These are phyloP conservation scores for Artemia sinica DNA, from an alignment of 2,888 invertebrate genomes.

Conservation along the genomic window DNA sequence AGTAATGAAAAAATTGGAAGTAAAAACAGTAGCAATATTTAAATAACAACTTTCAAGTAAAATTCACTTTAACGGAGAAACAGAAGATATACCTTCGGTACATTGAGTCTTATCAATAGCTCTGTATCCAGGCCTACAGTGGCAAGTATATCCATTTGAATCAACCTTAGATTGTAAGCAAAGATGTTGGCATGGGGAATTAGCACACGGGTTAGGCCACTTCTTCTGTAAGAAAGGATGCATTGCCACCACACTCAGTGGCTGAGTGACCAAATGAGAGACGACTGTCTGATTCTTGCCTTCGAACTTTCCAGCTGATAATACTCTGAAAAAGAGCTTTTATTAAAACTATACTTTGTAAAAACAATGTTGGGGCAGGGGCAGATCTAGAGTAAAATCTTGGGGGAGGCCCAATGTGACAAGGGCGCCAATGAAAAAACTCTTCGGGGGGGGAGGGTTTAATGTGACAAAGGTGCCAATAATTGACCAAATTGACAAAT, in stretches of 20 bases:
- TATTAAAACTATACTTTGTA: neutral
- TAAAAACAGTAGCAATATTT: too few relatives aligned
- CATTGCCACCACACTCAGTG: constrained; percentile 82
- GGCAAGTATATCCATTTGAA: constrained; percentile 57
- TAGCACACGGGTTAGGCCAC: constrained; percentile 54
- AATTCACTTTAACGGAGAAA: too few relatives aligned
- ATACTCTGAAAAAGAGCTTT: constrained; percentile 24
- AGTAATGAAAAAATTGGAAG: too few relatives aligned
- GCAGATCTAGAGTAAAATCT: too few relatives aligned
- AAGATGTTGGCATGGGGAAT: constrained; percentile 62
- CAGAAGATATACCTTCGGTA: constrained; percentile 36
- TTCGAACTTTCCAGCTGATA: constrained; percentile 77
- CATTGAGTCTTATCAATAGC: constrained; percentile 46
- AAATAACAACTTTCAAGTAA: too few relatives aligned
- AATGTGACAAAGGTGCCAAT: too few relatives aligned
- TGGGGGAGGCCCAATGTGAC: too few relatives aligned
- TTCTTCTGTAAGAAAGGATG: constrained; percentile 83
- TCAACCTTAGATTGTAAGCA: constrained; percentile 68
- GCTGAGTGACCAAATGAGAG: constrained; percentile 82
- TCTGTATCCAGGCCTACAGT: constrained; percentile 74
- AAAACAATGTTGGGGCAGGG: neutral
- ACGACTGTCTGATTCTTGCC: constrained; percentile 83
- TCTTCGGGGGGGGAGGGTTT: too few relatives aligned
- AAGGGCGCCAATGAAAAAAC: too few relatives aligned
- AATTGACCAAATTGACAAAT: too few relatives aligned